Evolutionary conservation across 92 coral and sea anemone species (phyloP), one percentile per base, ranked within the genome.

Genomic region (Actinostola sp.): DNA sequence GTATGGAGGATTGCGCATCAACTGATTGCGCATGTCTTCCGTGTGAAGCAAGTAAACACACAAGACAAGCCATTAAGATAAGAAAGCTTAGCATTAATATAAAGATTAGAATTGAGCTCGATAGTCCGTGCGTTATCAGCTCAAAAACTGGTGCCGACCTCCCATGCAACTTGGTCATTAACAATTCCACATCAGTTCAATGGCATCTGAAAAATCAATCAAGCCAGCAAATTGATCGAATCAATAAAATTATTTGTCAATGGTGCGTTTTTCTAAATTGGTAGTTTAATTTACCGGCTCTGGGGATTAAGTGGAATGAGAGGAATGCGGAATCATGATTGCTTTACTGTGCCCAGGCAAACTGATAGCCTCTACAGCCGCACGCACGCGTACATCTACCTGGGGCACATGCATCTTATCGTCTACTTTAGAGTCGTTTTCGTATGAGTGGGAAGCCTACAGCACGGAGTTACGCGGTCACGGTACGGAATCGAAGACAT

Each of bases 51-150:
- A 49, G 21, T 19, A 52, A 8, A 33, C 36, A 8, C 74, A 23
- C 74, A 68, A 68, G 39, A 52, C 49, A 45, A 21, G 3, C 26
- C 24, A 32, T 52, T 51, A 33, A 68, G 74, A 68, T 68, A 68
- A 68, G 74, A 32, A 27, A 68, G 74, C 74, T 50, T 68, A 68
- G 34, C 51, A 68, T 10, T 33, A 14, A 12, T 68, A 68, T 31
- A 68, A 30, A 25, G 74, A 68, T 68, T 68, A 68, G 15, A 50
- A 30, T 50, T 46, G 45, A 68, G 62, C 62, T 51, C 33, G 28
- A 29, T 20, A 15, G 6, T 23, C 13, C 45, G 21, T 43, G 44
- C 23, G 61, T 31, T 68, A 68, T 50, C 63, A 57, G 21, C 38
- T 30, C 14, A 1, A 29, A 26, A 27, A 15, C 36, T 16, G 8